Conservation (phyloP, 2,113 vertebrate genomes). For the Sturnira hondurensis region DNA sequence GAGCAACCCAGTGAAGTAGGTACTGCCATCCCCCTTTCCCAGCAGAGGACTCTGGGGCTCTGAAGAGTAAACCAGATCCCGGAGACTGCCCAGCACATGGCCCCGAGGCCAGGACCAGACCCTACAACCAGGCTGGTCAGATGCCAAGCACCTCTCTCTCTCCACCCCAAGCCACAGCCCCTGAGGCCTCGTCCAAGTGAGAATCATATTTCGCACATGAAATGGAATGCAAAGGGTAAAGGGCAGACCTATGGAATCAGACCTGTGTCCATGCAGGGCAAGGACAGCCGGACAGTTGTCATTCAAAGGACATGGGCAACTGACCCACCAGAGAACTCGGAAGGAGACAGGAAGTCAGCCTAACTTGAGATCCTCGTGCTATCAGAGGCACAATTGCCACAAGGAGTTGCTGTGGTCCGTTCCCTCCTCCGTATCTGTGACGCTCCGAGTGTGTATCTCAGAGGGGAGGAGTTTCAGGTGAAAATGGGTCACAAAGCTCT, state of each 20-base stretch:
- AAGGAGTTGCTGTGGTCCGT: accelerated
- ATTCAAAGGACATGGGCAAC: neutral
- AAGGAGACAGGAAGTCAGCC: neutral
- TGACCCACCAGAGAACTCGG: neutral
- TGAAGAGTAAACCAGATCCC: neutral
- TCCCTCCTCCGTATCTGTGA: neutral
- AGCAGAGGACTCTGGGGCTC: neutral
- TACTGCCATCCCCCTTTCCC: neutral
- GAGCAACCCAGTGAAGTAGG: neutral
- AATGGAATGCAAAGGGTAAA: accelerated
- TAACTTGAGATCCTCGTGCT: neutral
- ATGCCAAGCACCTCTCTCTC: too few relatives aligned
- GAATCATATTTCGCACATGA: neutral
- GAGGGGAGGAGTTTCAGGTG: neutral
- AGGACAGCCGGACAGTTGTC: neutral
- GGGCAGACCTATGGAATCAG: accelerated
- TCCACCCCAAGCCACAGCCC: accelerated
- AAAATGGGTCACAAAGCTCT: neutral
- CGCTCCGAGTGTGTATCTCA: neutral
- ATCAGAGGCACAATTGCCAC: neutral
- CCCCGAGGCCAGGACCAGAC: too few relatives aligned
- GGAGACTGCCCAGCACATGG: neutral
- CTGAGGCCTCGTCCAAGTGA: accelerated
- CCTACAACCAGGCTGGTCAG: neutral
- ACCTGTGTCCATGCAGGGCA: accelerated